Evolutionary conservation across 2,797 vertebrate species (phyloP).

Genomic region (Crypturellus tataupa): DNA sequence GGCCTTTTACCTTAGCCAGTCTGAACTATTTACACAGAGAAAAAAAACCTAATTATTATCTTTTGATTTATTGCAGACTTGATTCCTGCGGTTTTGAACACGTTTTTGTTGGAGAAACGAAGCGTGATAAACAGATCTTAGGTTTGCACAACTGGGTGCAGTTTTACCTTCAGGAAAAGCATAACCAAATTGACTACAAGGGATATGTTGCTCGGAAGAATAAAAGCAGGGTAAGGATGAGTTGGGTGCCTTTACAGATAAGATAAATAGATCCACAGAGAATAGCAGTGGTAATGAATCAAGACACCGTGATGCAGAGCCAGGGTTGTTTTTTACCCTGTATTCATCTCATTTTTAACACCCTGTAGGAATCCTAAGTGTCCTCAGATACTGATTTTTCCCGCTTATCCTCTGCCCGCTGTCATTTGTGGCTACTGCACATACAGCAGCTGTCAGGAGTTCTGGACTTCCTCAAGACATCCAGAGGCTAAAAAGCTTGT

Average conservation of each 20-base stretch:
- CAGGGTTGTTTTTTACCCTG: neutral
- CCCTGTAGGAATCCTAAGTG: neutral
- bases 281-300: neutral
- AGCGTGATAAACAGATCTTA: constrained; percentile 81
- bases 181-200: constrained; percentile 83
- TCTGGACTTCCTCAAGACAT: neutral
- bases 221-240: constrained; percentile 78
- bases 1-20: neutral
- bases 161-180: constrained; percentile 89
- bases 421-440: neutral
- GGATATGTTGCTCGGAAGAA: constrained; percentile 80
- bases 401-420: neutral
- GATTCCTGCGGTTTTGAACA: constrained; percentile 90
- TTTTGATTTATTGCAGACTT: constrained; percentile 64
- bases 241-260: neutral
- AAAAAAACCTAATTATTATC: neutral
- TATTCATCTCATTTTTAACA: neutral
- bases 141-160: constrained; percentile 92
- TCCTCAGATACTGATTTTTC: neutral
- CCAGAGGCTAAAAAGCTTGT: neutral
- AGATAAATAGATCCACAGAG: neutral
- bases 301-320: neutral
- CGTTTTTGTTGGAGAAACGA: constrained; percentile 88
- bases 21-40: neutral
- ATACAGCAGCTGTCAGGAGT: neutral